Conservation (phyloP, 1,140 invertebrate genomes). For the Bombus affinis region DNA sequence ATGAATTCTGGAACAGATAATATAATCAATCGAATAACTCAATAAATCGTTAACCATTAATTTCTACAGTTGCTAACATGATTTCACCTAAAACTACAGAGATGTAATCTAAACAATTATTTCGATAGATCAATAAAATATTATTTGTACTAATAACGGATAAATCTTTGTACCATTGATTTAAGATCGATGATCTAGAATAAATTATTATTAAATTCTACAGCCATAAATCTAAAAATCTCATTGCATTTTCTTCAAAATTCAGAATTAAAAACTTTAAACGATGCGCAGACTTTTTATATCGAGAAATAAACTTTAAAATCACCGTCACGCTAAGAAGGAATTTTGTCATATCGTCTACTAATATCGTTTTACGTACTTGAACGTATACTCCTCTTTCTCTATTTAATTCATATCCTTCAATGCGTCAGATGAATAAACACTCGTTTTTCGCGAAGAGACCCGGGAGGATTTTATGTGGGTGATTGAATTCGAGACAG, state of each 20-base stretch:
- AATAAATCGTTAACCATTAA: background rate
- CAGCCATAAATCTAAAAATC: background rate
- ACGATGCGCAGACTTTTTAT: background rate
- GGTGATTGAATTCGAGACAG: background rate
- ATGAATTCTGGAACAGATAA: background rate
- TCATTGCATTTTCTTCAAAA: background rate
- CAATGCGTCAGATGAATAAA: background rate
- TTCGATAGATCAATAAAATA: background rate
- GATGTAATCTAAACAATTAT: too few relatives aligned
- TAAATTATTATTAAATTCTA: background rate
- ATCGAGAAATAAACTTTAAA: background rate
- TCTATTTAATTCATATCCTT: background rate
- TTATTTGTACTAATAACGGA: background rate
- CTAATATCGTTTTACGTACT: background rate
- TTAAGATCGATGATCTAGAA: background rate
- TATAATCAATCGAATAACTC: background rate
- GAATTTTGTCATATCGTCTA: background rate
- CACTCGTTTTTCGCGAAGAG: background rate
- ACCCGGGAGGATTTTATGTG: background rate
- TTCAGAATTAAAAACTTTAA: background rate
- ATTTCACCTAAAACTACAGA: background rate
- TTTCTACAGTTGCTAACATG: background rate
- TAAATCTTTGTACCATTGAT: background rate
- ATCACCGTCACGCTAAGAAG: background rate
- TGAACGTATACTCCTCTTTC: background rate